Evolutionary conservation across 1,140 invertebrate species (phyloP), one percentile per base, ranked within the genome.

Genomic region (Polypedilum vanderplanki): DNA sequence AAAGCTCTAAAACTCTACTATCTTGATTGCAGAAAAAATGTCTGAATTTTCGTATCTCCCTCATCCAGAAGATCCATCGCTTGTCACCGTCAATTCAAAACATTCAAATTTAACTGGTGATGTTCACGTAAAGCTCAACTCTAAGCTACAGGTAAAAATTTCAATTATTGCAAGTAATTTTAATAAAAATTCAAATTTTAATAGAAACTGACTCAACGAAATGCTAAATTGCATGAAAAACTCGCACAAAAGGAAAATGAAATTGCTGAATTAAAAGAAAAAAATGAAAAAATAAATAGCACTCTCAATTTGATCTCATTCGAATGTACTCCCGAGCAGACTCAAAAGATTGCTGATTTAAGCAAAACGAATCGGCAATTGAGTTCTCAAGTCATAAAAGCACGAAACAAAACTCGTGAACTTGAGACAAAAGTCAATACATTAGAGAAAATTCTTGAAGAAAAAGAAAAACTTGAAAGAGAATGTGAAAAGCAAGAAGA

Each of bases 331-430:
- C 20, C 10, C 7, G 17, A 9, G 3, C 18, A n/a, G 5, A 4
- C 65, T 8, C 3, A 84, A 0, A 87, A 87, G 79, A 85, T 87
- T 75, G 80, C 86, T 1, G 86, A 86, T 24, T 77, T 87, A 10
- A 87, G 85, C 78, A 87, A 87, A 77, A 86, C 86, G 77, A 87
- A 87, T 74, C 81, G 86, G 0, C 84, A 85, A 77, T 78, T 87
- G 74, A 82, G 85, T 1, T 83, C 85, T 7, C 86, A 87, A 77
- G 57, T 87, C 24, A 86, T 87, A 77, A 80, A 83, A 73, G 41
- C 76, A 0, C 87, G 82, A 83, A 83, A 57, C 83, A 85, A 82
- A 64, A 78, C 78, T 64, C 85, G 85, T 22, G 75, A 81, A 75
- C 75, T 81, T 77, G 73, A 85, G 76, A 79, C 86, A 83, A 77